A percentile compares a stretch with the other conserved stretches of the same genome.
These are phyloP conservation scores for Caerostris extrusa DNA, from an alignment of 1,140 invertebrate species.

Conservation along the genomic window DNA sequence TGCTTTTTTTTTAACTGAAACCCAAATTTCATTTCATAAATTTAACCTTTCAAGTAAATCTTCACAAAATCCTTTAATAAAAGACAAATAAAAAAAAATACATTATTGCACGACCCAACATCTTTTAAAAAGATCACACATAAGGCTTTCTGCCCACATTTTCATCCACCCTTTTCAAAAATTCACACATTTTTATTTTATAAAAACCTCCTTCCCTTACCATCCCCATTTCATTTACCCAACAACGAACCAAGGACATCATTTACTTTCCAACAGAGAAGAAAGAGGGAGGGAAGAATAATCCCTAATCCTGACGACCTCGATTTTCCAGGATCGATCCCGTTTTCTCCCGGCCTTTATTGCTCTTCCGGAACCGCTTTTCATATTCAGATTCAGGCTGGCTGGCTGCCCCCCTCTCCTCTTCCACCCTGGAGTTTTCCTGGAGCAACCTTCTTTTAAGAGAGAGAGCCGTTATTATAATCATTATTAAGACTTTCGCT, in stretches of 20 bases:
- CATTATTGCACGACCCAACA: too few relatives aligned
- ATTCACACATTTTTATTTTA: neutral
- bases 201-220: neutral
- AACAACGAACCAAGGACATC: neutral
- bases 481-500: slow-evolving; percentile 63
- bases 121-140: too few relatives aligned
- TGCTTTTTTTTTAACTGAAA: too few relatives aligned
- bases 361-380: slow-evolving; percentile 30
- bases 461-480: slow-evolving; percentile 50
- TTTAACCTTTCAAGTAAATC: too few relatives aligned
- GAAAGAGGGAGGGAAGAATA: too few relatives aligned
- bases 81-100: too few relatives aligned
- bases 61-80: too few relatives aligned
- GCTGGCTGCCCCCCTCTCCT: neutral
- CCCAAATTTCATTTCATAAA: too few relatives aligned
- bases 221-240: neutral
- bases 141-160: too few relatives aligned
- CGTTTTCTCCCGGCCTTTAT: slow-evolving; percentile 23
- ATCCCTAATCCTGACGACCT: slow-evolving; percentile 45
- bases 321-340: slow-evolving; percentile 24
- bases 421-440: neutral
- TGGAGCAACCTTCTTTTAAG: neutral
- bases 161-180: neutral
- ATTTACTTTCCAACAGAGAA: slow-evolving; percentile 24
- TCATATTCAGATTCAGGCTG: slow-evolving; percentile 53